phyloP scores from a whole-genome alignment of 2,113 vertebrate species.

The Felis catus region F.catus_Fca126_mat1.0 CM031415.1:96191501-96192000 shows the following conservation, averaged over 20 bases:
- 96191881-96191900: neutral
- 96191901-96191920: neutral
- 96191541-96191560: neutral
- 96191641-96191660: neutral
- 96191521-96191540: neutral
- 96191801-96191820: neutral
- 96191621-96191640: conserved; percentile 26
- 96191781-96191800: neutral
- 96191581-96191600: neutral
- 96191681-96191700: neutral
- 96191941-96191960: neutral
- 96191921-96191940: neutral
- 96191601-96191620: neutral
- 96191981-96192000: neutral
- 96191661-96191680: neutral
- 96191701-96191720: neutral
- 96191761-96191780: neutral
- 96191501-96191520: neutral
- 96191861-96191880: neutral
- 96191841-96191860: neutral
- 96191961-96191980: neutral
- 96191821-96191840: neutral
- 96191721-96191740: conserved; percentile 5
- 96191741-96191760: neutral
- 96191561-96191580: neutral